Percentiles rank a stretch among this genome's conserved stretches.
Evolutionary conservation across 2,113 vertebrate species (phyloP).

Genomic region (Peromyscus californicus): DNA sequence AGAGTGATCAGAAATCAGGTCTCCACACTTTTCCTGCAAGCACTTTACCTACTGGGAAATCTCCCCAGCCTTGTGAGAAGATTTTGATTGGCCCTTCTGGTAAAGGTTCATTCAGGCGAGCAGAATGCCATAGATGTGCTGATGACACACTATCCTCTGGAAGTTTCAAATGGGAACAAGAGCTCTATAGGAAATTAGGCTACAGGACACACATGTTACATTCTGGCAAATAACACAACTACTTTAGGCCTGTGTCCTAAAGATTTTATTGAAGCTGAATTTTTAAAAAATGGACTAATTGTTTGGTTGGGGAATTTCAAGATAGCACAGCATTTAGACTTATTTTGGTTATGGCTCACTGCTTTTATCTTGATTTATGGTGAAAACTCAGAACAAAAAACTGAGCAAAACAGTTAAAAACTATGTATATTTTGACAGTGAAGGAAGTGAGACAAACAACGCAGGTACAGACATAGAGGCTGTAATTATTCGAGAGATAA

Average conservation of each 20-base stretch:
- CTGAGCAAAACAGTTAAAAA: neutral
- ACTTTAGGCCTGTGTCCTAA: neutral
- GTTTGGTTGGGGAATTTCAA: neutral
- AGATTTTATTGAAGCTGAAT: neutral
- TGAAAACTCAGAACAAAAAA: neutral
- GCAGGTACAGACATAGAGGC: neutral
- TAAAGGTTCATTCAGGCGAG: neutral
- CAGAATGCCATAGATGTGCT: neutral
- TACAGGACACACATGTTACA: neutral
- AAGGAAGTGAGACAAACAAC: neutral
- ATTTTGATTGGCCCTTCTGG: neutral
- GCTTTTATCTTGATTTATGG: neutral
- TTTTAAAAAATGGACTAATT: neutral
- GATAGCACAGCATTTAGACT: neutral
- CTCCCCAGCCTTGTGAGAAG: neutral
- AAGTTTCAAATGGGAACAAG: neutral
- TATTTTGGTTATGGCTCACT: neutral
- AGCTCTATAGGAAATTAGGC: neutral
- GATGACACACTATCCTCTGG: neutral
- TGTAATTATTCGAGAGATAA: neutral
- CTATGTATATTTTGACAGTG: neutral
- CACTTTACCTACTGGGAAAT: neutral
- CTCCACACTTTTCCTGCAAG: neutral
- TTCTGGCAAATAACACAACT: neutral
- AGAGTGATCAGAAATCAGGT: neutral